These are phyloP conservation scores for Bombus turneri DNA, from an alignment of 1,140 invertebrate genomes.

Conservation along the genomic window DNA sequence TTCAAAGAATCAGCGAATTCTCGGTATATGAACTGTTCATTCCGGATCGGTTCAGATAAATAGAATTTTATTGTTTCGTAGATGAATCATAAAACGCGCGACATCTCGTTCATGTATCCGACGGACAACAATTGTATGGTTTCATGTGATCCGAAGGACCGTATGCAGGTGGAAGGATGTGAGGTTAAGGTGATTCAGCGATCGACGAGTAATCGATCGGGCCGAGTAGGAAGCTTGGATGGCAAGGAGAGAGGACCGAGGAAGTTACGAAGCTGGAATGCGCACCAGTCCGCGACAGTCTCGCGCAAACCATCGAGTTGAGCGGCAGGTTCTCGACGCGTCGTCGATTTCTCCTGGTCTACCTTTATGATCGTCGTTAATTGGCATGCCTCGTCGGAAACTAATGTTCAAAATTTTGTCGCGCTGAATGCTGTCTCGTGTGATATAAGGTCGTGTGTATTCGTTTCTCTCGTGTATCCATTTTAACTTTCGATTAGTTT, in stretches of 20 bases:
- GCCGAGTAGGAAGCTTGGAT: slow-evolving; percentile 46
- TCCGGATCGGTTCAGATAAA: background rate
- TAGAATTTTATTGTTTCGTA: background rate
- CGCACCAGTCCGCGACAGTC: slow-evolving; percentile 53
- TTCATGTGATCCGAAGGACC: slow-evolving; percentile 48
- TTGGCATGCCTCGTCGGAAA: slow-evolving; percentile 1
- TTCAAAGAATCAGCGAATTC: background rate
- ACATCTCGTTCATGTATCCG: background rate
- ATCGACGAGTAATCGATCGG: slow-evolving; percentile 29
- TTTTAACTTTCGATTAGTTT: background rate
- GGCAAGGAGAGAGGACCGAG: slow-evolving; percentile 57
- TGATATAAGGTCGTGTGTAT: background rate
- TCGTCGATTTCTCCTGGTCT: slow-evolving; percentile 1
- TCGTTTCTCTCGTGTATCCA: background rate
- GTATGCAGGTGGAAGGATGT: slow-evolving; percentile 49
- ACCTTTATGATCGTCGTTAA: background rate
- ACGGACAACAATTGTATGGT: slow-evolving; percentile 46
- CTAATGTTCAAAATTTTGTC: background rate
- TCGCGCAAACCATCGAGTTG: slow-evolving; percentile 54
- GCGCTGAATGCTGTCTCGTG: too few relatives aligned
- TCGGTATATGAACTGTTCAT: background rate
- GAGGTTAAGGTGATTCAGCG: slow-evolving; percentile 38
- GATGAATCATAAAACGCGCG: background rate
- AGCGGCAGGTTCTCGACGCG: slow-evolving; percentile 20
- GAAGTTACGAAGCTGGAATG: slow-evolving; percentile 58